Evolutionary conservation across 1,140 invertebrate species (phyloP), one percentile per base, ranked within the genome.

Genomic region (Mycetomoellerius zeteki): DNA sequence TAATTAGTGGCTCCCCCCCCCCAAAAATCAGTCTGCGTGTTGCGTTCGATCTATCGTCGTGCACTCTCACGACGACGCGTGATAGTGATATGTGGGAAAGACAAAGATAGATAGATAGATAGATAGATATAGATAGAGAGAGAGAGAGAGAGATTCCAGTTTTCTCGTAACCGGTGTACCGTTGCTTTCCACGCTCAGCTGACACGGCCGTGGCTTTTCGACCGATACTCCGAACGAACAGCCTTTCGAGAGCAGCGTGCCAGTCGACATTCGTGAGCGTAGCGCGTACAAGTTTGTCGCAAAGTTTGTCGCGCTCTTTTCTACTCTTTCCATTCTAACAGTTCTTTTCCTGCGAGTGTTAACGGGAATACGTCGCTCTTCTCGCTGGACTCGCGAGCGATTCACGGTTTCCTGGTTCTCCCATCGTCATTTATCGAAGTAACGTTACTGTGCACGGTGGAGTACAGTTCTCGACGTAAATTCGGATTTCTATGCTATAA

Each of bases 221-320:
- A 19, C 52, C 52, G 52, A 30, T 52, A 73, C 71, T 72, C 69
- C 69, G 24, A 37, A 47, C 33, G 64, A 37, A 21, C 16, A 56
- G 65, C 65, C 75, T 77, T 77, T 64, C 58, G 75, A 77, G 58
- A 77, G 56, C 37, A 8, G 24, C 56, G 24, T 47, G 76, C 76
- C 58, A 78, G 76, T 64, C 58, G 58, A 12, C 37, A 37, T 12
- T 37, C 33, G 76, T 24, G 58, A 62, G 37, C 75, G 54, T 19
- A 24, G 27, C 30, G 73, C 33, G 54, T 43, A 19, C 58, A 47
- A n/a, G n/a, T n/a, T n/a, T n/a, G n/a, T 10, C 24, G 37, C 14
- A 37, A n/a, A 73, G 16, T 19, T 27, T 52, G 19, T 19, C 71
- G 27, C 19, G 71, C 12, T 24, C 24, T 52, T 24, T 65, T 78